Percentiles rank a stretch among this genome's conserved stretches.
Conservation (phyloP, 2,888 invertebrate species). For the Strigamia transsilvanica region DNA sequence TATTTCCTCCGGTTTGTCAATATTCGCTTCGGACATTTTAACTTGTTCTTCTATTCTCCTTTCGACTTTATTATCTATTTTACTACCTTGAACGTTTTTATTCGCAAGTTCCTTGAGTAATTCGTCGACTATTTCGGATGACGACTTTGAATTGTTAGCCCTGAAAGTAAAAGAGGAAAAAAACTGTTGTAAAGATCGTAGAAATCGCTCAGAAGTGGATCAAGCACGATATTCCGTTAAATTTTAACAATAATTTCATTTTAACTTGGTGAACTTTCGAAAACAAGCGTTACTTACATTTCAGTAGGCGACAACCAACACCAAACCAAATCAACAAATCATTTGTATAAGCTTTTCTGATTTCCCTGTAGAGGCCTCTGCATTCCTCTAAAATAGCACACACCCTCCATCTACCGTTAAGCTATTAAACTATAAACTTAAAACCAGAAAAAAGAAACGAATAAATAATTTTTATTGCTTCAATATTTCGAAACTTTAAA, state of each 20-base stretch:
- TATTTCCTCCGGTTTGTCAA: neutral
- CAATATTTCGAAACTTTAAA: too few species aligned
- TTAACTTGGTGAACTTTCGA: neutral
- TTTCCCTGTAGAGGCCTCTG: neutral
- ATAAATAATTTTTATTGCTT: too few species aligned
- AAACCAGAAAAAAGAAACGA: neutral
- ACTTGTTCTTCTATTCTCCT: neutral
- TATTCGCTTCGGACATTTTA: neutral
- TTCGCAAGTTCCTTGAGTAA: constrained; percentile 74
- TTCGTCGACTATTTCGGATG: constrained; percentile 83
- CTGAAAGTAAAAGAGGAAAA: neutral
- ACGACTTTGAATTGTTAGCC: constrained; percentile 69
- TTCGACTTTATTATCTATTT: neutral
- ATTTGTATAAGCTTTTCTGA: neutral
- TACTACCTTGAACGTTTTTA: neutral
- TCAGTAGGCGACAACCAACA: neutral
- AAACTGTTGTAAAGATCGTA: neutral
- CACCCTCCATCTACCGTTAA: neutral
- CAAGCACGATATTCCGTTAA: neutral
- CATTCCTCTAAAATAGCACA: too few species aligned
- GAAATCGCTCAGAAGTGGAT: neutral
- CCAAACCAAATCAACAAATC: neutral
- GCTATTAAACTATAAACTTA: neutral
- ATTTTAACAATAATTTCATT: neutral
- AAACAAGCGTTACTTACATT: neutral